Conservation (phyloP, 2,888 invertebrate species). For the Candidula unifasciata region DNA sequence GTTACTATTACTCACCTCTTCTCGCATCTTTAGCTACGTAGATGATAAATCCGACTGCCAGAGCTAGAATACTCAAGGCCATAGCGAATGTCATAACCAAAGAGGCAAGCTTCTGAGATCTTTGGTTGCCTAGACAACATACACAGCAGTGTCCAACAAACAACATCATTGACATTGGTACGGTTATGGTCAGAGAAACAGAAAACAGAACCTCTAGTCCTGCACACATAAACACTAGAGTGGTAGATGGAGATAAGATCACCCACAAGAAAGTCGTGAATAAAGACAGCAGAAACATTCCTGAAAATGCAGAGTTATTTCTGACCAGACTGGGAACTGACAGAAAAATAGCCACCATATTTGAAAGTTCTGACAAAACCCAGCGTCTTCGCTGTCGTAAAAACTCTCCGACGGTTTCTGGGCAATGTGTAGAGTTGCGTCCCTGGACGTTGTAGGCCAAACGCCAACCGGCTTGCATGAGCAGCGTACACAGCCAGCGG, state of each 20-base stretch:
- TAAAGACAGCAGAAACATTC: conserved; percentile 62
- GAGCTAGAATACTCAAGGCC: conserved; percentile 56
- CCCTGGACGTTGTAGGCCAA: conserved; percentile 63
- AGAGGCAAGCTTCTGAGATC: conserved; percentile 58
- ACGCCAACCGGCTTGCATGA: conserved; percentile 67
- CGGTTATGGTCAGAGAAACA: conserved; percentile 52
- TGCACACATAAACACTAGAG: conserved; percentile 59
- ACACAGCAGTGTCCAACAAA: conserved; percentile 56
- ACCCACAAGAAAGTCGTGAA: conserved; percentile 62
- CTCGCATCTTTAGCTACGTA: conserved; percentile 55
- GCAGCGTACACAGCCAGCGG: conserved; percentile 66
- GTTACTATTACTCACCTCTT: conserved; percentile 35
- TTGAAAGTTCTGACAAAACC: conserved; percentile 66
- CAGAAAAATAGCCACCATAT: conserved; percentile 62
- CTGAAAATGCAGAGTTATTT: conserved; percentile 61
- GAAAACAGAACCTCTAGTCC: conserved; percentile 62
- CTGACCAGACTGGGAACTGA: conserved; percentile 55
- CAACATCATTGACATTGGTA: conserved; percentile 53
- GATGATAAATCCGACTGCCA: conserved; percentile 59
- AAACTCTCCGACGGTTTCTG: conserved; percentile 63
- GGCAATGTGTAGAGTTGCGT: conserved; percentile 66
- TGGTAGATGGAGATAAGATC: conserved; percentile 62
- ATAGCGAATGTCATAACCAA: conserved; percentile 55
- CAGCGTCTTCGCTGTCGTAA: conserved; percentile 63
- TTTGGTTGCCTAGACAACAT: conserved; percentile 55